Conservation (phyloP, 2,888 invertebrate genomes). For the Ernsta delagoae region DNA sequence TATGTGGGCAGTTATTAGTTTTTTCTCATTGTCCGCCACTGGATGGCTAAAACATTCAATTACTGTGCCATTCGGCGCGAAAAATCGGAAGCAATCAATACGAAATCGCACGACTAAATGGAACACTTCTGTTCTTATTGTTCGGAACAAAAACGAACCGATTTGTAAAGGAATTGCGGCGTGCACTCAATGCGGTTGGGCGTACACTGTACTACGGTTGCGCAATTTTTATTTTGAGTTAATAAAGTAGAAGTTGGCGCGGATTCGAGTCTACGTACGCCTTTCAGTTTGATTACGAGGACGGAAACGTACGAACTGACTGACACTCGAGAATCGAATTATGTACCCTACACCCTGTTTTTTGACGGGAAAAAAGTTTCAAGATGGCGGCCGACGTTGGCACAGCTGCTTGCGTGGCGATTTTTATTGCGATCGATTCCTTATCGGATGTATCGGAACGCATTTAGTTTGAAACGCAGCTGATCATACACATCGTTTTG, state of each 20-base stretch:
- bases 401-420: constrained; percentile 63
- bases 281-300: constrained; percentile 54
- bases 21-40: constrained; percentile 19
- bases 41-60: constrained; percentile 32
- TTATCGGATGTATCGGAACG: constrained; percentile 46
- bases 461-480: constrained; percentile 42
- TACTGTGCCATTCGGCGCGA: constrained; percentile 45
- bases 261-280: constrained; percentile 39
- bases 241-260: constrained; percentile 49
- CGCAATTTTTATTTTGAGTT: constrained; percentile 48
- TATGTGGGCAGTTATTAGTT: background rate
- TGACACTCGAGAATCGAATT: constrained; percentile 55
- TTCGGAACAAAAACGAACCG: constrained; percentile 52
- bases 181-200: constrained; percentile 32
- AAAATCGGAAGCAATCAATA: constrained; percentile 58
- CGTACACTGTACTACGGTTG: constrained; percentile 24
- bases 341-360: constrained; percentile 46
- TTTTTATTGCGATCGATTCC: constrained; percentile 54
- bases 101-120: constrained; percentile 57
- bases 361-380: constrained; percentile 51
- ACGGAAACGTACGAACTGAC: constrained; percentile 51
- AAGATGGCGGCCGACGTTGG: constrained; percentile 57
- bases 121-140: constrained; percentile 51
- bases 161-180: constrained; percentile 53
- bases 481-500: constrained; percentile 43